These are phyloP conservation scores for Nymphalis c-album DNA, from an alignment of 2,888 invertebrate species.

Conservation along the genomic window DNA sequence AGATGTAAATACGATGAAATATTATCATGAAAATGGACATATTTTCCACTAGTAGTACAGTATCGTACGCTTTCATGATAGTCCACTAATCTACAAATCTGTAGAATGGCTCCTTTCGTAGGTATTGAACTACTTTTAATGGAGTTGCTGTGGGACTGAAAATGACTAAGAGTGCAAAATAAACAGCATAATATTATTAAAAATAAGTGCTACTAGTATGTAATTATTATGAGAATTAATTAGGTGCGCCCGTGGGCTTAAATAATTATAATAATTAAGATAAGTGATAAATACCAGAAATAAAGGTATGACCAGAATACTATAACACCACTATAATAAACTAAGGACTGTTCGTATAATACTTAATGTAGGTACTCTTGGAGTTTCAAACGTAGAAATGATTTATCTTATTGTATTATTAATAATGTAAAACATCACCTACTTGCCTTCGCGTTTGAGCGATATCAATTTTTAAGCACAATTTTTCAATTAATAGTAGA, in stretches of 20 bases:
- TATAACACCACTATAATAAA: conserved; percentile 66
- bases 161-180: conserved; percentile 56
- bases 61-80: conserved; percentile 33
- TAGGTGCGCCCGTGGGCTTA: conserved; percentile 55
- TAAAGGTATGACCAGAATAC: conserved; percentile 57
- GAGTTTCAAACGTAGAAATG: conserved; percentile 53
- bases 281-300: conserved; percentile 49
- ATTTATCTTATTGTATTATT: conserved; percentile 42
- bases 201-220: conserved; percentile 69
- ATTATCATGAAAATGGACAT: conserved; percentile 19
- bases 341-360: conserved; percentile 32
- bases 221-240: conserved; percentile 60
- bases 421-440: conserved; percentile 61
- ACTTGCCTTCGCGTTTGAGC: conserved; percentile 71
- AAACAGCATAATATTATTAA: conserved; percentile 70
- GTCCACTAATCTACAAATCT: conserved; percentile 57
- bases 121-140: conserved; percentile 59
- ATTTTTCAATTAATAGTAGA: conserved; percentile 40
- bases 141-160: conserved; percentile 62
- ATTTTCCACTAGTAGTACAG: conserved; percentile 32
- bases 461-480: conserved; percentile 49
- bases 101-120: conserved; percentile 65
- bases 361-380: conserved; percentile 48
- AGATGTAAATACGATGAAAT: conserved; percentile 25
- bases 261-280: conserved; percentile 44